Evolutionary conservation across 2,888 invertebrate species (phyloP), one percentile per base, ranked within the genome.

Genomic region (Cheilosia vernalis): DNA sequence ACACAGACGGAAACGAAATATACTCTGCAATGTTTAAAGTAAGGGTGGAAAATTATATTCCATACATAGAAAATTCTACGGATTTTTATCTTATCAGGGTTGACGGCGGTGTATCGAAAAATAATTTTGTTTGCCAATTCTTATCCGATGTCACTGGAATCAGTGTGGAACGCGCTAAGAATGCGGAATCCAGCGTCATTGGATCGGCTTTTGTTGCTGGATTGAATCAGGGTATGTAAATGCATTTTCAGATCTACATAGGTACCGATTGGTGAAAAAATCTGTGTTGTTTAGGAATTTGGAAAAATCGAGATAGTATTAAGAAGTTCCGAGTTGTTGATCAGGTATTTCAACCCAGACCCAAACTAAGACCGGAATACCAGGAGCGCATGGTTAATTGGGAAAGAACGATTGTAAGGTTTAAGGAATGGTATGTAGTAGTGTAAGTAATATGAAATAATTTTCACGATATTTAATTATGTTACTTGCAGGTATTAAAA

Each of bases 51-150:
- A 33, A 33, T 17, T 13, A 66, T 27, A 40, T 49, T 66, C 7
- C 27, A 10, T 13, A 42, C 21, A 37, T 33, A 33, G 10, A 10
- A 15, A 30, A 7, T 53, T 21, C 2, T 21, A 53, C 13, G 4
- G 1, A 13, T 15, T 42, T 63, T 1, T 49, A 33, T 37, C 58
- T 27, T 82, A 76, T 1, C 49, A 98, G 98, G 89, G 94, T 98
- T 81, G 98, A 98, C 91, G 99, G 99, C 2, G 99, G 99, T n/a
- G 98, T 99, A n/a, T 96, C 98, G 0, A 95, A 95, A 87, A 99
- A 98, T 91, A 95, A 98, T 92, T 99, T 99, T 90, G 93, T 99
- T 53, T 95, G 97, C 88, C 98, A 98, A 91, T 92, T 97, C 77
- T 93, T 99, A 87, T 95, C 98, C 0, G 97, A 98, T 91, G 93